These are phyloP conservation scores for Germaria angustata DNA, from an alignment of 2,888 invertebrate genomes.

Conservation along the genomic window DNA sequence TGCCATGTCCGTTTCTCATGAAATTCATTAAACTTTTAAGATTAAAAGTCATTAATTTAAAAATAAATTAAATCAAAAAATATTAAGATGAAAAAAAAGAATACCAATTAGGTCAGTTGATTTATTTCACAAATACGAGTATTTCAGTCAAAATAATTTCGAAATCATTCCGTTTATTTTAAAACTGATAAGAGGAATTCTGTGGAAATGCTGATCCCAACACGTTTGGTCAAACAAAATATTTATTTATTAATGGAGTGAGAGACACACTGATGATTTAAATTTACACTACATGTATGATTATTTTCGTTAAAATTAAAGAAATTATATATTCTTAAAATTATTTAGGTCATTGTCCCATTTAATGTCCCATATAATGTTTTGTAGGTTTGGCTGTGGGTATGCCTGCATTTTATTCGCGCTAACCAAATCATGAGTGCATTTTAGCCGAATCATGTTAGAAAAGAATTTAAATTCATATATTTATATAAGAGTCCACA, in stretches of 20 bases:
- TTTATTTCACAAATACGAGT: background rate
- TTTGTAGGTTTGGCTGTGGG: too few relatives aligned
- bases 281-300: too few relatives aligned
- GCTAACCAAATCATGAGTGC: too few relatives aligned
- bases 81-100: too few relatives aligned
- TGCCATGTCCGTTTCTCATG: background rate
- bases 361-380: too few relatives aligned
- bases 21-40: slow-evolving; percentile 16
- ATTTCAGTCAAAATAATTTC: slow-evolving; percentile 13
- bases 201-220: background rate
- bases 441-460: too few relatives aligned
- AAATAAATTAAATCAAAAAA: slow-evolving; percentile 40
- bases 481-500: too few relatives aligned
- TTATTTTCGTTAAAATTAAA: too few relatives aligned
- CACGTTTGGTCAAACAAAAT: background rate
- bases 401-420: too few relatives aligned
- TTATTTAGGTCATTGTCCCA: too few relatives aligned
- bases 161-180: slow-evolving; percentile 8
- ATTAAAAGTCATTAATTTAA: slow-evolving; percentile 48
- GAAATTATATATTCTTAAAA: too few relatives aligned
- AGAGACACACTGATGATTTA: background rate
- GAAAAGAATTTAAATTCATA: too few relatives aligned
- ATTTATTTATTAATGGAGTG: background rate
- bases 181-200: slow-evolving; percentile 51
- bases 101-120: background rate